phyloP scores from a whole-genome alignment of 1,140 invertebrate species.

The Anoplophora glabripennis region DNA sequence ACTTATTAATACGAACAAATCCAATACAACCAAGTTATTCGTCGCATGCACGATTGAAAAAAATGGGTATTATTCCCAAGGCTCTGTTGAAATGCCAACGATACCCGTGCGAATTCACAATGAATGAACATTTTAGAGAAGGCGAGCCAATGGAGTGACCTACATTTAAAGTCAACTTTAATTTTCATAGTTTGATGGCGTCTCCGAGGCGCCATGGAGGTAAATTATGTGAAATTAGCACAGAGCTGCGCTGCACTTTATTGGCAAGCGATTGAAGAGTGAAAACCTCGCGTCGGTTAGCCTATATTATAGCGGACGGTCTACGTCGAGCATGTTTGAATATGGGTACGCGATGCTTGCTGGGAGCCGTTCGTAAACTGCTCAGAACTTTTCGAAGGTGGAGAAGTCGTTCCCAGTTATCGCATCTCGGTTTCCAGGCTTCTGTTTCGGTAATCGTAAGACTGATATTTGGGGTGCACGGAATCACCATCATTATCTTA shows the following conservation, averaged over 20 bases:
- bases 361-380: background rate
- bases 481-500: no score
- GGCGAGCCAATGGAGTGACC: background rate
- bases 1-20: no score
- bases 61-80: no score
- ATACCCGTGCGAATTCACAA: background rate
- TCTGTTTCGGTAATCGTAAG: no score
- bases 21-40: no score
- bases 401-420: no score
- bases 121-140: conserved; percentile 1
- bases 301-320: conserved; percentile 2
- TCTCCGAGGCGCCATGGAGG: conserved; percentile 4
- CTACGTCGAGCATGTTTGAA: background rate
- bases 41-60: no score
- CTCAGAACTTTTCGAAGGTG: background rate
- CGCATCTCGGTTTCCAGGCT: no score
- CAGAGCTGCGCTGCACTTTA: background rate
- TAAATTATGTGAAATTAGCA: conserved; percentile 5
- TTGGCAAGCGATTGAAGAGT: conserved; percentile 5
- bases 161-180: conserved; percentile 2
- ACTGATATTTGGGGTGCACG: no score
- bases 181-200: conserved; percentile 11
- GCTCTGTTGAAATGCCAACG: background rate
- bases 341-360: background rate
- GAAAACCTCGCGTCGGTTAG: conserved; percentile 1